Evolutionary conservation across 92 coral and sea anemone genomes (phyloP).

Genomic region (Palythoa heliodiscus): DNA sequence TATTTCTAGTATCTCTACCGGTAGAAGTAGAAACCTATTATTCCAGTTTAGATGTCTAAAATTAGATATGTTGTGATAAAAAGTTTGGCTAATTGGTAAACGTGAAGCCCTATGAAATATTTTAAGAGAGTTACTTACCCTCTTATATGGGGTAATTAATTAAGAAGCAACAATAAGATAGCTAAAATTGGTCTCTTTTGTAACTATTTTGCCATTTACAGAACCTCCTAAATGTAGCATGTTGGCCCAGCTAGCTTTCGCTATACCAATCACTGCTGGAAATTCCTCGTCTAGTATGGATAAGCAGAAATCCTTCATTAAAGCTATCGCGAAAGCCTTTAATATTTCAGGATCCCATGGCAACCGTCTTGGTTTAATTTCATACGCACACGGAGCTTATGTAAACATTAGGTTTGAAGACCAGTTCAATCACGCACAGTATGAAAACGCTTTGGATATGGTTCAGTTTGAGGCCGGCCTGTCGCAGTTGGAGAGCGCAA

Average conservation of each 20-base stretch:
- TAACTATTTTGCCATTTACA: neutral
- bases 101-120: neutral
- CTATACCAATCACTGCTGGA: conserved; percentile 20
- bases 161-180: too few relatives aligned
- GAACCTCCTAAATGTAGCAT: conserved; percentile 18
- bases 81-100: neutral
- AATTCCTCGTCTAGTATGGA: conserved; percentile 11
- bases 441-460: neutral
- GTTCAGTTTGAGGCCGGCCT: conserved; percentile 3
- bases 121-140: too few relatives aligned
- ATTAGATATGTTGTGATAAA: too few relatives aligned
- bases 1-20: too few relatives aligned
- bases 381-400: conserved; percentile 1
- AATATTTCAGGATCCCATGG: conserved; percentile 9
- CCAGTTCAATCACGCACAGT: neutral
- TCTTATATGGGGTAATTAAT: too few relatives aligned
- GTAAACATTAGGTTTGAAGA: conserved; percentile 1
- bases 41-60: too few relatives aligned
- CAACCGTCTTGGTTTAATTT: conserved; percentile 20
- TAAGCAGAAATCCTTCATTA: conserved; percentile 5
- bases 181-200: neutral
- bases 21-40: too few relatives aligned
- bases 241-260: conserved; percentile 14
- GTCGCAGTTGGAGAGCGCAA: neutral
- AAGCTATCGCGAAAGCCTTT: conserved; percentile 11